Evolutionary conservation across 2,113 vertebrate genomes (phyloP), one percentile per base, ranked within the genome.

Genomic region (Cryptotis parvus): DNA sequence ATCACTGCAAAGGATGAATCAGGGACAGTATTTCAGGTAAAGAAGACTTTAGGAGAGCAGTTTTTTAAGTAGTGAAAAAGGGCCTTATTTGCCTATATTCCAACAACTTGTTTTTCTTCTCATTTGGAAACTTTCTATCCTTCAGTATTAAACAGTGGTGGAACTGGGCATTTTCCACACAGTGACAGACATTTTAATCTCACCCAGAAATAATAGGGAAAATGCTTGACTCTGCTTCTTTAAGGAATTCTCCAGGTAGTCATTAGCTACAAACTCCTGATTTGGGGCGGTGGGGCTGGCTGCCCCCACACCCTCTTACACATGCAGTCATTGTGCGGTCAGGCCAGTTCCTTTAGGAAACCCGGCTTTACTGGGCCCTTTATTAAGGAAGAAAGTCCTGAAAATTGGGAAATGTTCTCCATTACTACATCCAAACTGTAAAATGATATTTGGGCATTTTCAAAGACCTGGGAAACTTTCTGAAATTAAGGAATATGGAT

Each of bases 151-250:
- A 81, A 29, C 14, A 79, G 74, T 55, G 10, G 79, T 91, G 82
- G 86, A 91, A 96, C 92, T 94, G 95, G 96, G 94, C 90, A n/a
- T 95, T 92, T 95, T 96, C 95, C 96, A 96, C 70, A 37, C 31
- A 69, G 45, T 87, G 91, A 94, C 87, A 77, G 94, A 77, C 78
- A 24, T 4, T 69, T 1, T 14, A 61, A 84, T 92, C 88, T 87
- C 39, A 16, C 95, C 92, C 94, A 94, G 92, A 96, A 96, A 92
- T 49, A 78, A 90, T 78, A 92, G 81, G 82, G 70, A 69, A 80
- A 90, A 82, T 45, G 74, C 81, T 84, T 92, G 94, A 85, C 65
- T 80, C 65, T 69, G 91, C 90, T 93, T 89, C 90, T 96, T 82
- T 22, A 72, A 93, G 88, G 90, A 87, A 91, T 86, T 93, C 85